phyloP scores from a whole-genome alignment of 1,140 invertebrate genomes.

The Drosophila bifasciata region DNA sequence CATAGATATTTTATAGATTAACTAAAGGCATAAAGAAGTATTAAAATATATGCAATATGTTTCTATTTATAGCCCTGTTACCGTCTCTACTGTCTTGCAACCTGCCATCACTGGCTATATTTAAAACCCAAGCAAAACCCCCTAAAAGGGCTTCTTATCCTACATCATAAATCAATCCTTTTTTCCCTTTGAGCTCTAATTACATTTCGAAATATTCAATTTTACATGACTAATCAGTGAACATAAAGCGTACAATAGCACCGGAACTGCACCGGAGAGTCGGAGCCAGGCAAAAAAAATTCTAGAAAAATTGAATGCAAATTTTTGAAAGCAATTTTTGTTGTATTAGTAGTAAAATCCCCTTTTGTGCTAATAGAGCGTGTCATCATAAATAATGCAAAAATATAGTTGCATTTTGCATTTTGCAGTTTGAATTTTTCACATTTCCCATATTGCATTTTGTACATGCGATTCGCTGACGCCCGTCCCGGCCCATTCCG shows the following conservation, averaged over 20 bases:
- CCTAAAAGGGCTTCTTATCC: no score
- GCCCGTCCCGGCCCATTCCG: not conserved
- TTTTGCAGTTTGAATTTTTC: constrained; percentile 8
- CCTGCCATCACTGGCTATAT: no score
- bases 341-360: no score
- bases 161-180: constrained; percentile 1
- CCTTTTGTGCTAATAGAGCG: constrained; percentile 29
- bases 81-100: no score
- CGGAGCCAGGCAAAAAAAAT: no score
- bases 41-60: no score
- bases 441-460: constrained; percentile 6
- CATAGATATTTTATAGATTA: no score
- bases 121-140: no score
- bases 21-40: no score
- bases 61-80: no score
- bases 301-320: constrained; percentile 7
- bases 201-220: constrained; percentile 7
- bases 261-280: constrained; percentile 26
- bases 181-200: constrained; percentile 4
- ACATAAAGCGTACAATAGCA: constrained; percentile 34
- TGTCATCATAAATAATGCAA: constrained; percentile 52
- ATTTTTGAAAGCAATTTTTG: constrained; percentile 2
- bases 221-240: constrained; percentile 7
- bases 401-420: constrained; percentile 8
- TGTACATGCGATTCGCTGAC: constrained; percentile 11